Evolutionary conservation across 2,797 vertebrate species (phyloP).

Genomic region (Hyperoplus lanceolatus): DNA sequence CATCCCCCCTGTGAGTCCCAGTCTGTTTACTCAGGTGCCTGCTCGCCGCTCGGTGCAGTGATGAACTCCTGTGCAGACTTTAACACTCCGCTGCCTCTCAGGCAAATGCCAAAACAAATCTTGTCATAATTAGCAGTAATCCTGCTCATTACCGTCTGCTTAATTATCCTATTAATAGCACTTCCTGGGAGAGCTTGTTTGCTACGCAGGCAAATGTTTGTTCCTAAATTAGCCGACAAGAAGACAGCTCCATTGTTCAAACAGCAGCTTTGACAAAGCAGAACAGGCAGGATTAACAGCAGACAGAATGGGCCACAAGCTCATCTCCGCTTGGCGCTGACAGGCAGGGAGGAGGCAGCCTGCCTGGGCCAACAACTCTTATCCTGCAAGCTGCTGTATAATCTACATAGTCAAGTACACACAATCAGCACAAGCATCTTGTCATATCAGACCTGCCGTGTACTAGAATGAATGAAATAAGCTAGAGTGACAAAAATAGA

Average conservation of each 20-base stretch:
- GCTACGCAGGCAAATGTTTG: conserved; percentile 99
- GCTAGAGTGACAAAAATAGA: conserved; percentile 56
- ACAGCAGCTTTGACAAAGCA: conserved; percentile 89
- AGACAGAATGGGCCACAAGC: conserved; percentile 80
- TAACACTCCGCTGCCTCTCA: conserved; percentile 94
- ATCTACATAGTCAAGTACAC: conserved; percentile 79
- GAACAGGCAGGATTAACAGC: conserved; percentile 87
- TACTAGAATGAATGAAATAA: conserved; percentile 45
- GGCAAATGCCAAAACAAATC: conserved; percentile 99
- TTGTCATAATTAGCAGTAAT: conserved; percentile 99
- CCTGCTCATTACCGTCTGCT: conserved; percentile 98
- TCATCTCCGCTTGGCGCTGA: conserved; percentile 81
- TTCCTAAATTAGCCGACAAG: conserved; percentile 98
- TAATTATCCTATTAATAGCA: conserved; percentile 99
- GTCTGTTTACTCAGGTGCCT: conserved; percentile 88
- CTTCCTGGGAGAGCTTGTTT: conserved; percentile 97
- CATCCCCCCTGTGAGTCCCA: conserved; percentile 66
- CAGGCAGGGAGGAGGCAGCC: conserved; percentile 72
- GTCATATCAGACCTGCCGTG: conserved; percentile 65
- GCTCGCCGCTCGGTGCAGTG: conserved; percentile 84
- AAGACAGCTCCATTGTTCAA: conserved; percentile 94
- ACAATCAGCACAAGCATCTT: conserved; percentile 71
- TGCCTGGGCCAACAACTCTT: conserved; percentile 76
- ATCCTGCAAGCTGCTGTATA: conserved; percentile 77
- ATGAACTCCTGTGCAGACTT: conserved; percentile 94